Evolutionary conservation across 2,888 invertebrate genomes (phyloP).

Genomic region (Machimus atricapillus): DNA sequence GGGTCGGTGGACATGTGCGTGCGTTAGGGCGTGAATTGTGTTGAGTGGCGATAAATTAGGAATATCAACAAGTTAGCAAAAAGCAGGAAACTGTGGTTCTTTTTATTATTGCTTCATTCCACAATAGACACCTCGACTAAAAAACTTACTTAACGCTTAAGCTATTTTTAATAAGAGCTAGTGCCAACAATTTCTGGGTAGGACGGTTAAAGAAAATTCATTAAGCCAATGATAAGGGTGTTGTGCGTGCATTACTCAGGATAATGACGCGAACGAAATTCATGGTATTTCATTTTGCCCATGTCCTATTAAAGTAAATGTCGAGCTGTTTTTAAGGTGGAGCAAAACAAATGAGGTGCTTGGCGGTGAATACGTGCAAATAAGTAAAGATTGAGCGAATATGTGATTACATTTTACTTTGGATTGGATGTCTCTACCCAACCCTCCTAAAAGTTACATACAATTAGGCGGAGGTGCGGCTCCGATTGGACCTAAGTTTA

Average conservation of each 20-base stretch:
- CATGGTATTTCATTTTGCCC: neutral
- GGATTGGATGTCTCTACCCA: neutral
- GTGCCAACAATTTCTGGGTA: neutral
- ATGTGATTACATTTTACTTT: neutral
- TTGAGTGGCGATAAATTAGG: neutral
- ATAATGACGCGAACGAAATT: neutral
- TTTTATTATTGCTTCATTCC: neutral
- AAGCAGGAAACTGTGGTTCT: neutral
- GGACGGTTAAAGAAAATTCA: neutral
- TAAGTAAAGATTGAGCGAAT: neutral
- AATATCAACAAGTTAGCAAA: neutral
- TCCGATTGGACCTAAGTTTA: neutral
- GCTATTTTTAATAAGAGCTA: neutral
- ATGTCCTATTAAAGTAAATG: neutral
- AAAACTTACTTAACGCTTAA: neutral
- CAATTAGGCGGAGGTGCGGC: neutral
- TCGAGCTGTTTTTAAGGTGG: neutral
- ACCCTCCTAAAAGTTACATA: neutral
- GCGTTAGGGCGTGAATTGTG: neutral
- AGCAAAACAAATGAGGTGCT: neutral
- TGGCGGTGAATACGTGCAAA: neutral
- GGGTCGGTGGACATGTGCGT: neutral
- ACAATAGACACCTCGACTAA: neutral
- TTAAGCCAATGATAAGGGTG: neutral
- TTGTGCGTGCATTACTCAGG: neutral